phyloP scores from a whole-genome alignment of 2,888 invertebrate species.

The Chymomyza amoena region DNA sequence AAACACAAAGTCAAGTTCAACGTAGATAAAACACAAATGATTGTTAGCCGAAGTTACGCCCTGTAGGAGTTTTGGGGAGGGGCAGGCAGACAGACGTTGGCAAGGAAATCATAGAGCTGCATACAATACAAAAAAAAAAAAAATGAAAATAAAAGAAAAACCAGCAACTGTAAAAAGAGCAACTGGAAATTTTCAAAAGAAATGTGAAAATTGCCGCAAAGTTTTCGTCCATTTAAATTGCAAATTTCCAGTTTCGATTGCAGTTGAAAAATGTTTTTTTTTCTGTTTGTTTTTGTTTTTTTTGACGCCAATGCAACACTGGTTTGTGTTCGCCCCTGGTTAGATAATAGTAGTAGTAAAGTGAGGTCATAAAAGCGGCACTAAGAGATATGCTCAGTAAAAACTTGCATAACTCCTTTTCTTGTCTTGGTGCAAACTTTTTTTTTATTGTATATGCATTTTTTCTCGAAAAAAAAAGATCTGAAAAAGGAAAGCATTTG shows the following conservation, averaged over 20 bases:
- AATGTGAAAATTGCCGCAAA: slow-evolving; percentile 59
- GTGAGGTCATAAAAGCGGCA: slow-evolving; percentile 50
- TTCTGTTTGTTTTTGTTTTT: slow-evolving; percentile 21
- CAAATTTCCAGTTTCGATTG: slow-evolving; percentile 68
- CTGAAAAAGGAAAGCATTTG: slow-evolving; percentile 28
- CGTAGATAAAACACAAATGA: neutral
- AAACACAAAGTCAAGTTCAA: slow-evolving; percentile 58
- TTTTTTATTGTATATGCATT: neutral
- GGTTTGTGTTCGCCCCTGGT: slow-evolving; percentile 31
- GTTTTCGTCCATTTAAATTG: slow-evolving; percentile 66
- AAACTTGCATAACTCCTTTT: neutral
- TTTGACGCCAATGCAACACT: slow-evolving; percentile 11
- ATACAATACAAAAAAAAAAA: no score
- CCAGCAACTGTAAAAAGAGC: neutral
- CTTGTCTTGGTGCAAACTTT: neutral
- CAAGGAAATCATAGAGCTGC: neutral
- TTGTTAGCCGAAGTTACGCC: neutral
- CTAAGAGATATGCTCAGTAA: neutral
- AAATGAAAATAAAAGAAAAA: neutral
- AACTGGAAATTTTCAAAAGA: slow-evolving; percentile 43
- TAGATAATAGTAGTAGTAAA: slow-evolving; percentile 50
- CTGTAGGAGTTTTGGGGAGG: neutral
- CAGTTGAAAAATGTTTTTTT: slow-evolving; percentile 44
- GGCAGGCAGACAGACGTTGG: neutral
- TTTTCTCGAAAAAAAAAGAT: slow-evolving; percentile 21